phyloP scores from a whole-genome alignment of 2,888 invertebrate species.

The Zygaena filipendulae region DNA sequence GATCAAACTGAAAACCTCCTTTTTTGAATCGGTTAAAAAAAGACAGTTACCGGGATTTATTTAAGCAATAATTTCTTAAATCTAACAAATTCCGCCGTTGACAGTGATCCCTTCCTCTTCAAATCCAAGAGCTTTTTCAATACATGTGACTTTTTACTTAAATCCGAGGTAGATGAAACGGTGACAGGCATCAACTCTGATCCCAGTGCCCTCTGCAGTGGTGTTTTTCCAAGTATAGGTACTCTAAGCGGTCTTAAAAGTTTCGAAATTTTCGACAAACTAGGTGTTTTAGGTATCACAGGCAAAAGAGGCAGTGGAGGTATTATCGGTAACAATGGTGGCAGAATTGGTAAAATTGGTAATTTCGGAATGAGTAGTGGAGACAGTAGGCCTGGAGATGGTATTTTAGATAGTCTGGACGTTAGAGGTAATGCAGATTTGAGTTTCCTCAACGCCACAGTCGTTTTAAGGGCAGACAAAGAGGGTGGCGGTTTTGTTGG shows the following conservation, averaged over 20 bases:
- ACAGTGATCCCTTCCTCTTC: constrained; percentile 30
- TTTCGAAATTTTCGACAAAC: constrained; percentile 10
- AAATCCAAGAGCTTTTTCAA: constrained; percentile 29
- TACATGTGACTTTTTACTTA: constrained; percentile 19
- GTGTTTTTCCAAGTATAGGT: constrained; percentile 23
- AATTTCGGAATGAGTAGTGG: constrained; percentile 18
- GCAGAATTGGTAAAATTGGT: constrained; percentile 18
- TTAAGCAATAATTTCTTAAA: no score
- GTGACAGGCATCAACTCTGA: constrained; percentile 23
- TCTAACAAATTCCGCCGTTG: constrained; percentile 27
- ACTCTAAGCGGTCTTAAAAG: constrained; percentile 21
- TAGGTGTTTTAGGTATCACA: constrained; percentile 16
- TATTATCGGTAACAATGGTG: constrained; percentile 13
- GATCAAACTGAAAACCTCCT: no score
- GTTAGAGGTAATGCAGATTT: constrained; percentile 19
- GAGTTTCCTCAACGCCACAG: constrained; percentile 7
- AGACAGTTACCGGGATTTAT: no score
- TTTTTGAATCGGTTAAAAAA: no score
- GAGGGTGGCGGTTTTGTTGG: constrained; percentile 19
- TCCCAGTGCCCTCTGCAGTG: constrained; percentile 23
- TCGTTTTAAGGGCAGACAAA: constrained; percentile 8
- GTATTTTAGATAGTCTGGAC: constrained; percentile 15
- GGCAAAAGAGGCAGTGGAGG: constrained; percentile 15
- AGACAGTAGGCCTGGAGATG: constrained; percentile 18
- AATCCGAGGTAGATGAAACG: constrained; percentile 14